These are phyloP conservation scores for Limnephilus marmoratus DNA, from an alignment of 2,888 invertebrate genomes.

Conservation along the genomic window DNA sequence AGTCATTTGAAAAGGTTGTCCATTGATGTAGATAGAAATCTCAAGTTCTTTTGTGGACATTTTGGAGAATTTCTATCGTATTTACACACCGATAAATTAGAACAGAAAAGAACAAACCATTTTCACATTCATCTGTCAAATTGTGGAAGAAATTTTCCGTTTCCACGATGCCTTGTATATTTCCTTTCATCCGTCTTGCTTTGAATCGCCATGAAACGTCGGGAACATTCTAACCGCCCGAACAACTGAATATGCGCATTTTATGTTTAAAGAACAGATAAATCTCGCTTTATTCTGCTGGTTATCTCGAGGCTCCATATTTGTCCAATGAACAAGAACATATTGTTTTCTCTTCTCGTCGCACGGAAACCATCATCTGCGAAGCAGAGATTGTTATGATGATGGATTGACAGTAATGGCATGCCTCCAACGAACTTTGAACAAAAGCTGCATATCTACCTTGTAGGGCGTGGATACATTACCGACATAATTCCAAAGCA, in stretches of 20 bases:
- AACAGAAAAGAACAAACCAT: slow-evolving; percentile 39
- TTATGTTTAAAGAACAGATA: neutral
- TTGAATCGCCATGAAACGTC: slow-evolving; percentile 26
- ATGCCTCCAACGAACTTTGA: neutral
- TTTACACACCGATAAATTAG: slow-evolving; percentile 45
- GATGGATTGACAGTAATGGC: neutral
- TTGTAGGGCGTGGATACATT: neutral
- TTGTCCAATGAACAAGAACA: slow-evolving; percentile 6
- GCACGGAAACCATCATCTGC: slow-evolving; percentile 2
- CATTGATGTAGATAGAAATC: slow-evolving; percentile 27
- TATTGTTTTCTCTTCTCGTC: neutral
- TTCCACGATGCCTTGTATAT: neutral
- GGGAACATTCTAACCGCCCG: neutral
- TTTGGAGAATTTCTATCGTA: neutral
- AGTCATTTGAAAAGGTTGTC: neutral
- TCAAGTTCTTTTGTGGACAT: slow-evolving; percentile 15
- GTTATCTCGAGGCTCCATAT: neutral
- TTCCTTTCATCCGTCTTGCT: slow-evolving; percentile 41
- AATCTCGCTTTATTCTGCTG: slow-evolving; percentile 13
- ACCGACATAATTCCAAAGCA: neutral
- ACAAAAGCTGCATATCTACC: neutral
- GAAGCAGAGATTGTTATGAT: neutral
- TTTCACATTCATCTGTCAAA: slow-evolving; percentile 46
- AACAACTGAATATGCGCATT: neutral
- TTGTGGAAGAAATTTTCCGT: slow-evolving; percentile 33